Conservation (phyloP, 37 sponge, comb jelly and placozoan species). For the Agelas oroides region DNA sequence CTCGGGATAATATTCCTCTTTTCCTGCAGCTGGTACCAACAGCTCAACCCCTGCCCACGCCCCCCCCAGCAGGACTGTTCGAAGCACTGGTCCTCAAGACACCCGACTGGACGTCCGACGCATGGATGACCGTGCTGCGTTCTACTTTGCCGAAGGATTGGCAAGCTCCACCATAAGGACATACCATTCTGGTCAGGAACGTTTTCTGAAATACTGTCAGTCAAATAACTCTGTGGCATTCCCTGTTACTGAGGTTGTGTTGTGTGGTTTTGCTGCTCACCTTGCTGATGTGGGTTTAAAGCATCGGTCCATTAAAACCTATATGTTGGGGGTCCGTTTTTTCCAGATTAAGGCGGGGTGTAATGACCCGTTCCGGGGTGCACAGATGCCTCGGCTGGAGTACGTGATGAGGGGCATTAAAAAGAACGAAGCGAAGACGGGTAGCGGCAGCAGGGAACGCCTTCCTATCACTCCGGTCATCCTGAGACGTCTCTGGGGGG, state of each 20-base stretch:
- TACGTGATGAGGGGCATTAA: no score
- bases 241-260: not conserved
- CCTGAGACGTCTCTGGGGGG: no score
- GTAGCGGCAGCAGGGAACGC: no score
- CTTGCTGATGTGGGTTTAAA: slow-evolving; percentile 2
- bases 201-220: not conserved
- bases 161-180: not conserved
- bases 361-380: not conserved
- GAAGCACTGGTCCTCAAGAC: not conserved
- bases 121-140: slow-evolving; percentile 14
- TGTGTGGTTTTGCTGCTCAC: not conserved
- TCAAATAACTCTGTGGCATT: not conserved
- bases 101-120: slow-evolving; percentile 32
- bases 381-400: no score
- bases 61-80: not conserved
- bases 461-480: no score
- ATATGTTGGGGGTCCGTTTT: slow-evolving; percentile 7
- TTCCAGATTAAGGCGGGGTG: slow-evolving; percentile 14
- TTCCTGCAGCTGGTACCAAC: slow-evolving; percentile 1
- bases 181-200: slow-evolving; percentile 7
- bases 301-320: not conserved
- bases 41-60: not conserved
- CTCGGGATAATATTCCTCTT: not conserved
- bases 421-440: no score
- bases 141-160: slow-evolving; percentile 24